Percentiles rank a stretch among this genome's conserved stretches.
Evolutionary conservation across 2,797 vertebrate genomes (phyloP).

Genomic region (Xenentodon cancila): DNA sequence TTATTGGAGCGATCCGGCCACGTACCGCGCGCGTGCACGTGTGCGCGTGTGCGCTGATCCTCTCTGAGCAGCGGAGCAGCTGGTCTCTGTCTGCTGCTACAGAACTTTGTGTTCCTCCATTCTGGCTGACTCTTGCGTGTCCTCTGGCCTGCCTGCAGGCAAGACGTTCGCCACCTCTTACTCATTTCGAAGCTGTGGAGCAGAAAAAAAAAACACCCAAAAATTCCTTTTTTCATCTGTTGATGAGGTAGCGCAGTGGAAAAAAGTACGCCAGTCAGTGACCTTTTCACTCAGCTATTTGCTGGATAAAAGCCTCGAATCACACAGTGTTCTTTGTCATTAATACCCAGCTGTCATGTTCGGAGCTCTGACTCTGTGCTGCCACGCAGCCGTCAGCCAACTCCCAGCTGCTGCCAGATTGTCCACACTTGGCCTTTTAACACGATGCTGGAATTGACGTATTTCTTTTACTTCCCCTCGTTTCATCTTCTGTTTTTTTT

Average conservation of each 20-base stretch:
- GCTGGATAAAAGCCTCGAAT: constrained; percentile 63
- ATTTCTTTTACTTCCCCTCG: constrained; percentile 26
- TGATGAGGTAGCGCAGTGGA: constrained; percentile 60
- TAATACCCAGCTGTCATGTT: constrained; percentile 64
- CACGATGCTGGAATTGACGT: constrained; percentile 49
- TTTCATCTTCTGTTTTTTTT: constrained; percentile 18
- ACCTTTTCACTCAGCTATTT: constrained; percentile 68
- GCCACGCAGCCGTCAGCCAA: constrained; percentile 49
- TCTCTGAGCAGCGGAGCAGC: constrained; percentile 49
- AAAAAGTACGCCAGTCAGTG: constrained; percentile 52
- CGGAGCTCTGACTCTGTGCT: constrained; percentile 32
- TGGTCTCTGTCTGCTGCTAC: constrained; percentile 41
- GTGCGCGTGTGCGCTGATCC: constrained; percentile 8
- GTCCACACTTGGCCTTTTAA: constrained; percentile 54
- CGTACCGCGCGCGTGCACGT: not conserved
- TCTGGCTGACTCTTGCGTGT: constrained; percentile 51
- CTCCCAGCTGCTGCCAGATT: constrained; percentile 47
- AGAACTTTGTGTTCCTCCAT: constrained; percentile 59
- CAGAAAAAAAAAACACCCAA: constrained; percentile 28
- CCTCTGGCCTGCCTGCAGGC: constrained; percentile 43
- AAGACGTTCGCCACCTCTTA: constrained; percentile 33
- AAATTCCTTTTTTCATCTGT: constrained; percentile 38
- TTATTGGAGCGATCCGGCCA: constrained; percentile 10
- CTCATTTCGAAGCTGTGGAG: constrained; percentile 34
- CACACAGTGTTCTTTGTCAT: constrained; percentile 59